Percentiles rank a stretch among this genome's conserved stretches.
phyloP scores from a whole-genome alignment of 2,113 vertebrate genomes.

The Sinocyclocheilus anshuiensis region DNA sequence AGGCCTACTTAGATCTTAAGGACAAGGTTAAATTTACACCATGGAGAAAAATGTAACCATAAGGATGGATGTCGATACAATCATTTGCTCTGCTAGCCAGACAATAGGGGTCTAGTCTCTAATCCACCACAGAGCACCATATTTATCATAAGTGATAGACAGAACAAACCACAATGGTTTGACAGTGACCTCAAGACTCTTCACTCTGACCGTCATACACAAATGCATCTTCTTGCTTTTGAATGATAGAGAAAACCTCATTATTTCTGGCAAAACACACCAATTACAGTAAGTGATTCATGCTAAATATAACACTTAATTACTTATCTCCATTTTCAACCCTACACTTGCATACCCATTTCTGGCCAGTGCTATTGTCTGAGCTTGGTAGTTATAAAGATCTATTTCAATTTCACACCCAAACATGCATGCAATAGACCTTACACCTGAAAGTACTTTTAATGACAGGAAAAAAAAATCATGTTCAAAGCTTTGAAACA shows the following conservation, averaged over 20 bases:
- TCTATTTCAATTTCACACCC: conserved; percentile 42
- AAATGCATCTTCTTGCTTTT: conserved; percentile 10
- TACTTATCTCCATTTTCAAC: conserved; percentile 44
- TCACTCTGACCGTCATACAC: neutral
- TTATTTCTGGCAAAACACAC: conserved; percentile 44
- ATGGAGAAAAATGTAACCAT: neutral
- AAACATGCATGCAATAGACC: conserved; percentile 28
- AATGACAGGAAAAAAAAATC: neutral
- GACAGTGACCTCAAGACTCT: conserved; percentile 13
- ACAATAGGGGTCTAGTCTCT: too few relatives aligned
- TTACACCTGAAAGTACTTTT: neutral
- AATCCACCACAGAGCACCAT: too few relatives aligned
- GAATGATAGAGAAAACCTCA: conserved; percentile 29
- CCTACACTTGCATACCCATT: conserved; percentile 26
- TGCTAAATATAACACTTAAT: conserved; percentile 48
- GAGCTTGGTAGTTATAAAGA: conserved; percentile 42
- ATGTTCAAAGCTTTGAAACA: neutral
- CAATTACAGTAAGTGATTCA: conserved; percentile 27
- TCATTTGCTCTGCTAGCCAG: neutral
- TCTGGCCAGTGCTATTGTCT: conserved; percentile 46
- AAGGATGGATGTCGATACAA: conserved; percentile 4
- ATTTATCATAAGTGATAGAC: conserved; percentile 4
- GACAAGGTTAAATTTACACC: neutral
- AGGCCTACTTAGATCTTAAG: neutral
- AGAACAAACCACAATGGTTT: neutral